Base-by-base conservation (phyloP, 2,797 vertebrate species). In the Microcaecilia unicolor region DNA sequence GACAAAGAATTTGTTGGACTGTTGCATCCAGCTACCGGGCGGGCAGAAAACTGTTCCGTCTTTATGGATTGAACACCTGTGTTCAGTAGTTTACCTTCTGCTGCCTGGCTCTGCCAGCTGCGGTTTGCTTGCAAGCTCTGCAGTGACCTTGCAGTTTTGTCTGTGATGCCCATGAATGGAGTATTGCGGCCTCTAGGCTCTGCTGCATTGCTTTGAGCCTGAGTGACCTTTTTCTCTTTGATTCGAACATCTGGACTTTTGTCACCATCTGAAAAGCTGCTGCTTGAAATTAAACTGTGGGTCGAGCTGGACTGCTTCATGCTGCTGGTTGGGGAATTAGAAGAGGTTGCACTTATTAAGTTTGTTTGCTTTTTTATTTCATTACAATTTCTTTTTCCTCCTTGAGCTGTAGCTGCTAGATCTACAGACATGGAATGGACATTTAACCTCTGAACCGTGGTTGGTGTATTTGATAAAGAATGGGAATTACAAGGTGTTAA, bases 131-230 rank as follows among this genome's bases (percentile, higher is more conserved):
- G 80, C 6, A 50, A 19, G 21, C 24, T 45, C 7, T 82, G 86
- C 64, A 88, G 88, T 41, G 90, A 92, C 43, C 96, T 74, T 0
- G 88, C 93, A 0, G 81, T 95, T 80, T 98, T 98, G 65, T 99
- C 95, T 46, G 70, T 99, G 56, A 99, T 70, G 8, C 95, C 96
- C 96, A 99, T 99, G 44, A 99, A 99, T 0, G 96, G 96, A 1
- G 81, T 86, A 2, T 12, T 76, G 43, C 96, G 80, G 13, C 87
- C 85, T 44, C 94, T 89, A 61, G 87, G 85, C 22, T 98, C 93
- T 0, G 66, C 25, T 0, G 59, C 4, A 7, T 63, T 13, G 1
- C 79, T 56, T 34, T 75, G 86, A 49, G 10, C 63, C 36, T 79
- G 80, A 60, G 55, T 86, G 3, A 40, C 6, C 3, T 63, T 81